A percentile compares a stretch with the other conserved stretches of the same genome.
Evolutionary conservation across 2,113 vertebrate species (phyloP).

Genomic region (Leuciscus idus): DNA sequence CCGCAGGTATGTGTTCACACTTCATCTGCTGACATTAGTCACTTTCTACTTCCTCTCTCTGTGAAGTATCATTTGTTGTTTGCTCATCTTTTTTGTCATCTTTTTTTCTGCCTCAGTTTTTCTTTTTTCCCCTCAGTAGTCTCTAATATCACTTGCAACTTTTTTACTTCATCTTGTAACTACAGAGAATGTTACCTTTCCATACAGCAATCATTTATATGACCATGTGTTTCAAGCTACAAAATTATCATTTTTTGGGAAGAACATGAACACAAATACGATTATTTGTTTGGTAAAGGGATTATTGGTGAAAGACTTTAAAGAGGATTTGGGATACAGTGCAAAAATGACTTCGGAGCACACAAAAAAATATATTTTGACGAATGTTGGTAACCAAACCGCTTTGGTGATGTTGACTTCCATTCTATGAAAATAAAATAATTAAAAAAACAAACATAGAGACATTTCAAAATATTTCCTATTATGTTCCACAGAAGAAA

Average conservation of each 20-base stretch:
- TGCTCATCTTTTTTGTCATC: not conserved
- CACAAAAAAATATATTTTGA: not conserved
- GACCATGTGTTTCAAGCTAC: not conserved
- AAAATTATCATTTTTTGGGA: not conserved
- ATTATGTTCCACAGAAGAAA: not conserved
- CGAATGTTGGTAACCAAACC: not conserved
- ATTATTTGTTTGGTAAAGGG: not conserved
- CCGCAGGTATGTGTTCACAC: not conserved
- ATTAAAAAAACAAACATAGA: not conserved
- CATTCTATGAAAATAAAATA: not conserved
- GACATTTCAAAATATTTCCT: not conserved
- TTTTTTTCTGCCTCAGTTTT: not conserved
- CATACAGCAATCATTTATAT: not conserved
- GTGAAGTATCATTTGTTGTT: not conserved
- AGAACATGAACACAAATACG: not conserved
- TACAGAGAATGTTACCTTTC: not conserved
- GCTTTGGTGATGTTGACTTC: not conserved
- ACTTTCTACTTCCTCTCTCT: not conserved
- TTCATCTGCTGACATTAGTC: constrained; percentile 14
- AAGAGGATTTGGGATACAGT: not conserved
- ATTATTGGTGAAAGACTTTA: not conserved
- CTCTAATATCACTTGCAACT: not conserved
- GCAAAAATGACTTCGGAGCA: not conserved
- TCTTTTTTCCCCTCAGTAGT: not conserved
- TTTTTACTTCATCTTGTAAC: not conserved